A percentile compares a stretch with the other conserved stretches of the same genome.
These are phyloP conservation scores for Gnatocerus cornutus DNA, from an alignment of 2,888 invertebrate genomes.

Conservation along the genomic window DNA sequence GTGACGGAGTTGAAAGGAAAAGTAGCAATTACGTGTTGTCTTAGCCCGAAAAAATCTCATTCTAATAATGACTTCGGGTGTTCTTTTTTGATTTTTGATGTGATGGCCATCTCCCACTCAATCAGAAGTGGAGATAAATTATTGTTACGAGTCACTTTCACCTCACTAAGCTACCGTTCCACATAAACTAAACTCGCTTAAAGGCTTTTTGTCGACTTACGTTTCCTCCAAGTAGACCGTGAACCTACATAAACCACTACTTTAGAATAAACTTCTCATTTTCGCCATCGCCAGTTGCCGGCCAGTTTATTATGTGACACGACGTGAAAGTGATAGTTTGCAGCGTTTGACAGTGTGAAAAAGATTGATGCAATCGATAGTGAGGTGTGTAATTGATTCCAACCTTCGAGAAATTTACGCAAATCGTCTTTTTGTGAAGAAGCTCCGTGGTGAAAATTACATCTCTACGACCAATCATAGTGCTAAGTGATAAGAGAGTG, in stretches of 20 bases:
- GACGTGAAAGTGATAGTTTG: slow-evolving; percentile 46
- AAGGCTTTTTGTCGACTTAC: slow-evolving; percentile 39
- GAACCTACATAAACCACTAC: slow-evolving; percentile 49
- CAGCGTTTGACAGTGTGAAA: slow-evolving; percentile 13
- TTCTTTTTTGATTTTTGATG: background rate
- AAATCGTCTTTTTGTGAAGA: slow-evolving; percentile 11
- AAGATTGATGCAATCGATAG: slow-evolving; percentile 24
- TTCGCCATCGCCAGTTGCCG: slow-evolving; percentile 31
- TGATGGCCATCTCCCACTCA: slow-evolving; percentile 31
- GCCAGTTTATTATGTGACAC: slow-evolving; percentile 40
- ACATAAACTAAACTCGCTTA: slow-evolving; percentile 43
- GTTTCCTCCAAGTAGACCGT: slow-evolving; percentile 49
- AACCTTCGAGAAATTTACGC: slow-evolving; percentile 8
- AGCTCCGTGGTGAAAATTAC: background rate
- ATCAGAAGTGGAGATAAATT: slow-evolving; percentile 28
- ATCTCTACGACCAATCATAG: background rate
- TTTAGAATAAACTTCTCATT: slow-evolving; percentile 38
- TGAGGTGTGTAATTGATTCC: slow-evolving; percentile 13
- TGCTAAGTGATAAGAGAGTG: background rate
- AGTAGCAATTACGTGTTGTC: slow-evolving; percentile 27
- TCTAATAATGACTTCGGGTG: slow-evolving; percentile 8
- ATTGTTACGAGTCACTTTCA: slow-evolving; percentile 44
- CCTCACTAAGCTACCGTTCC: slow-evolving; percentile 40
- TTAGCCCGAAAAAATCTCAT: background rate
- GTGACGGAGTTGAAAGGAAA: slow-evolving; percentile 41